Percentiles rank a stretch among this genome's conserved stretches.
Conservation (phyloP, 2,888 invertebrate genomes). For the Ennomos erosarius region DNA sequence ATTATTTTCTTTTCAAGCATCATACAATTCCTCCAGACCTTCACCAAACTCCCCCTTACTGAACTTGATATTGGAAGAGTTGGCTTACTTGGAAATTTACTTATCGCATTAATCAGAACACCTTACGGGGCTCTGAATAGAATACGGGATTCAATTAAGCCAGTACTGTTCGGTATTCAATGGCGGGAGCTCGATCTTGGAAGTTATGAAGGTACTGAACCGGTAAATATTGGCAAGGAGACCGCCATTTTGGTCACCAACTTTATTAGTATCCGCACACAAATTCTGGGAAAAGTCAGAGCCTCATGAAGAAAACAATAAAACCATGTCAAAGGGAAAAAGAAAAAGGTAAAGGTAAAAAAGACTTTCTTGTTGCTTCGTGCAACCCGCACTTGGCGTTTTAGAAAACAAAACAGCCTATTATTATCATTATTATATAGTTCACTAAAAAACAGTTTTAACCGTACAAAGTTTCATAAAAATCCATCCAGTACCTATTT, state of each 20-base stretch:
- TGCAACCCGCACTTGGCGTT: no score
- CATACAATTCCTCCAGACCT: no score
- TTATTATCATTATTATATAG: no score
- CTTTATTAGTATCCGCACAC: conserved; percentile 21
- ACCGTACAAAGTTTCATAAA: no score
- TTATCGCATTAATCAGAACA: conserved; percentile 65
- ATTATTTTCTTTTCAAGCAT: no score
- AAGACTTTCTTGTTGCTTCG: no score
- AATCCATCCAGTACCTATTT: no score
- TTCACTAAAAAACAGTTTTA: no score
- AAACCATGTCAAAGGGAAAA: no score
- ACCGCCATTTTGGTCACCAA: conserved; percentile 22
- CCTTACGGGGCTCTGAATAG: conserved; percentile 54
- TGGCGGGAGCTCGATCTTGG: conserved; percentile 31
- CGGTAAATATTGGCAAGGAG: conserved; percentile 25
- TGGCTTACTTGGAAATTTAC: conserved; percentile 57
- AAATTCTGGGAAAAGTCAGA: conserved; percentile 2
- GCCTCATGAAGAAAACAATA: not conserved
- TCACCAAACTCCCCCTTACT: conserved; percentile 50
- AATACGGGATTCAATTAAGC: conserved; percentile 54
- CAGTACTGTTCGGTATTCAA: conserved; percentile 42
- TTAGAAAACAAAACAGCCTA: no score
- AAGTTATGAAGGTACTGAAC: conserved; percentile 25
- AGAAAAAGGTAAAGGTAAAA: no score
- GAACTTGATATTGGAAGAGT: conserved; percentile 49